Conservation (phyloP, 2,797 vertebrate species). For the Danio kyathit region DNA sequence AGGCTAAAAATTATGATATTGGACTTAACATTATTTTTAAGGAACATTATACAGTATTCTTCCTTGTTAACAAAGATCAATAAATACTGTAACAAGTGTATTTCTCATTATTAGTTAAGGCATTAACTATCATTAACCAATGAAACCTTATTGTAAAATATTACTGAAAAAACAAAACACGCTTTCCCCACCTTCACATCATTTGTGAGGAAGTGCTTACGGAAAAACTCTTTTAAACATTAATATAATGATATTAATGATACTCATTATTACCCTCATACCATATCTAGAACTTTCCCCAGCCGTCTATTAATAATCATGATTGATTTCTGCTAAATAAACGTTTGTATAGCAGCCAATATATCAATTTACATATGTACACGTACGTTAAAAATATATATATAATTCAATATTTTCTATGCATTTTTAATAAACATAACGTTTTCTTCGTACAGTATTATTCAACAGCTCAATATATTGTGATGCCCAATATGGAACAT, state of each 20-base stretch:
- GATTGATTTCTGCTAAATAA: conserved; percentile 35
- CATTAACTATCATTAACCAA: too few relatives aligned
- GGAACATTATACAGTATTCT: too few relatives aligned
- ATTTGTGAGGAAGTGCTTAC: not conserved
- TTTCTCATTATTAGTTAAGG: too few relatives aligned
- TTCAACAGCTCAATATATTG: not conserved
- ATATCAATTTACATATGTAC: conserved; percentile 52
- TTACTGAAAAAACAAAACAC: conserved; percentile 22
- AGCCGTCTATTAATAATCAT: conserved; percentile 23
- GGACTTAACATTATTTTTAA: too few relatives aligned
- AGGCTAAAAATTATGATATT: too few relatives aligned
- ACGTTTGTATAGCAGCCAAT: conserved; percentile 45
- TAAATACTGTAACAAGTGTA: too few relatives aligned
- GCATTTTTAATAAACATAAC: conserved; percentile 27
- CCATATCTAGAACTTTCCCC: not conserved
- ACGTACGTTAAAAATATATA: conserved; percentile 53
- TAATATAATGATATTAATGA: not conserved
- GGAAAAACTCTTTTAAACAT: not conserved
- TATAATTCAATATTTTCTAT: conserved; percentile 47
- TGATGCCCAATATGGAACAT: conserved; percentile 6
- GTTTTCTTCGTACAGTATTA: conserved; percentile 16
- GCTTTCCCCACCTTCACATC: conserved; percentile 34
- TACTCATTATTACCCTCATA: not conserved
- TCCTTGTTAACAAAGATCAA: too few relatives aligned
- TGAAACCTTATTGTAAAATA: too few relatives aligned